Base-by-base conservation (phyloP, 1,140 invertebrate species). In the Anastrepha ludens region DNA sequence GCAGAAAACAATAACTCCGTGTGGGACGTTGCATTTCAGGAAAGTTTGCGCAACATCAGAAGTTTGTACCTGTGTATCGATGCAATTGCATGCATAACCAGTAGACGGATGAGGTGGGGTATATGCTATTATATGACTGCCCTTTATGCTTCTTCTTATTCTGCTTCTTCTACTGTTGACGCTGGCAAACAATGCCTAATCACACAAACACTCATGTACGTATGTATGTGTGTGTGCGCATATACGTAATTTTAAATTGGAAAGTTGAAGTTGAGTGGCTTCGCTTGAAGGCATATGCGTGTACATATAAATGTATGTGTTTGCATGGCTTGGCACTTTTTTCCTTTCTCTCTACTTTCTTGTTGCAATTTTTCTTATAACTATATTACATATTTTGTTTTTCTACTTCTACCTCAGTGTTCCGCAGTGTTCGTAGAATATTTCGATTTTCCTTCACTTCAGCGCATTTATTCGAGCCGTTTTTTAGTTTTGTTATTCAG, bases 1-100 rank as follows among this genome's bases (percentile, higher is more conserved):
- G 41, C 13, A 44, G 39, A 44, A 44, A 47, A 74, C 67, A 74
- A 74, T 74, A 74, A 74, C 67, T 74, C 67, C 67, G 44, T 17
- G 39, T 44, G 67, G 41, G 17, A n/a, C 60, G 4, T 55, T 55
- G 17, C 60, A 62, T n/a, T 11, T 4, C 13, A 7, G 67, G 67
- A 44, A 47, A 17, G 41, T 74, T 74, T 74, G 17, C 67, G 44
- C 17, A 44, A 47, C 67, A 41, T 47, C 67, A 74, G 44, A 44
- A 67, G 20, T 15, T 67, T 20, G 64, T 11, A 41, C 29, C 64
- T 39, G 64, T 39, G 64, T 29, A 39, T 67, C 64, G 64, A 39
- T 20, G 9, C 50, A 55, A 9, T 55, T 55, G 50, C 50, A 55
- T 7, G 50, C 50, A 55, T 55, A 29, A 29, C 29, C 29, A 29